These are phyloP conservation scores for Homalodisca vitripennis DNA, from an alignment of 1,140 invertebrate species.

Conservation along the genomic window DNA sequence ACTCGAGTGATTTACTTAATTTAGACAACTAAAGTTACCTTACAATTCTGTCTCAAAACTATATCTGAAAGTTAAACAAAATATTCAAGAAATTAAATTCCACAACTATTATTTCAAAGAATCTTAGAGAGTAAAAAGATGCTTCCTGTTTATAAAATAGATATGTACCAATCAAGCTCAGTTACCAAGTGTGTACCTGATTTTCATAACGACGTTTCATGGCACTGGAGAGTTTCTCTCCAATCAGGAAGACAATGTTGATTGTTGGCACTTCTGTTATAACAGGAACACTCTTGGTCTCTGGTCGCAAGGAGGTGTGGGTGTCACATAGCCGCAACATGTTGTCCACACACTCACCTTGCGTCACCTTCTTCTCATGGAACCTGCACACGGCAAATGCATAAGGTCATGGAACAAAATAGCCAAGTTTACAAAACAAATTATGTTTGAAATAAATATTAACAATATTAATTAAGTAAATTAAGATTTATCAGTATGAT, in stretches of 20 bases:
- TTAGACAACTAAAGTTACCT: too few species aligned
- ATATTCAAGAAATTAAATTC: too few species aligned
- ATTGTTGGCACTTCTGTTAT: constrained; percentile 17
- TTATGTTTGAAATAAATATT: too few species aligned
- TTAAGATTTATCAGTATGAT: too few species aligned
- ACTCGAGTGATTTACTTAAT: too few species aligned
- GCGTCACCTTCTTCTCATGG: constrained; percentile 37
- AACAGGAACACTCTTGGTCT: not conserved
- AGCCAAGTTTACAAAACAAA: too few species aligned
- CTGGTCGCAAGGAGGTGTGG: not conserved
- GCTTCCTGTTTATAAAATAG: not conserved
- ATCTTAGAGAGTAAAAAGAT: not conserved
- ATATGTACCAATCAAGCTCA: not conserved
- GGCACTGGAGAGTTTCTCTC: constrained; percentile 34
- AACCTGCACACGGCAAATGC: too few species aligned
- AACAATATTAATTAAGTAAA: too few species aligned
- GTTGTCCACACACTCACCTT: constrained; percentile 34
- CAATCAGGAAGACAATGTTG: constrained; percentile 35
- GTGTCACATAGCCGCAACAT: constrained; percentile 21
- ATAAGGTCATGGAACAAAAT: too few species aligned
- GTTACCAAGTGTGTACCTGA: constrained; percentile 34
- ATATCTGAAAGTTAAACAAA: too few species aligned
- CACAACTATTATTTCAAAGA: not conserved
- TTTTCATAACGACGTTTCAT: constrained; percentile 38
- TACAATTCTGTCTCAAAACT: too few species aligned